Percentiles rank a stretch among this genome's conserved stretches.
phyloP scores from a whole-genome alignment of 2,797 vertebrate species.

The Danionella dracula region DNA sequence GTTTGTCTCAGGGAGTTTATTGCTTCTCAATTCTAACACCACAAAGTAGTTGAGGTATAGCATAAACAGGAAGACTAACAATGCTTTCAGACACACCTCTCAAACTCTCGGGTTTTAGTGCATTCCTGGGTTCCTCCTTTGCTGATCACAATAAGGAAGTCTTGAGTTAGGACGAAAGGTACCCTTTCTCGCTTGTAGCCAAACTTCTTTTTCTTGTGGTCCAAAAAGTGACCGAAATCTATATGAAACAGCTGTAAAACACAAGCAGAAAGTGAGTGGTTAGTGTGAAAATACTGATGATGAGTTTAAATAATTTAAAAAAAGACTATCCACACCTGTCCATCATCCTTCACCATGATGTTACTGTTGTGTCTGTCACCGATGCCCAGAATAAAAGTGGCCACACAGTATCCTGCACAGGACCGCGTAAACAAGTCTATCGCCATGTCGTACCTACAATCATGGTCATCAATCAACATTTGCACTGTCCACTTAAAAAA shows the following conservation, averaged over 20 bases:
- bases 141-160: constrained; percentile 83
- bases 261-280: neutral
- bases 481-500: neutral
- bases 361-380: constrained; percentile 83
- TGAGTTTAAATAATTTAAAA: neutral
- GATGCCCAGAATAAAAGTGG: constrained; percentile 80
- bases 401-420: constrained; percentile 80
- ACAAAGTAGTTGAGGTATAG: neutral
- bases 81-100: too few relatives aligned
- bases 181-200: constrained; percentile 81
- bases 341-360: constrained; percentile 83
- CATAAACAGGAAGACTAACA: too few relatives aligned
- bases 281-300: neutral
- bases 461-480: neutral
- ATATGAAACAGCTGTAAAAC: constrained; percentile 74
- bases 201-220: constrained; percentile 85
- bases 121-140: constrained; percentile 79
- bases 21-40: too few relatives aligned
- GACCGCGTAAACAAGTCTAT: constrained; percentile 80
- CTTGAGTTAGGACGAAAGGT: constrained; percentile 80
- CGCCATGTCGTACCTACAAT: constrained; percentile 71
- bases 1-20: neutral
- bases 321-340: constrained; percentile 63
- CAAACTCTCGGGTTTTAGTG: constrained; percentile 81
- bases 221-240: constrained; percentile 80